These are phyloP conservation scores for Drosophila truncata DNA, from an alignment of 1,140 invertebrate species.

Conservation along the genomic window DNA sequence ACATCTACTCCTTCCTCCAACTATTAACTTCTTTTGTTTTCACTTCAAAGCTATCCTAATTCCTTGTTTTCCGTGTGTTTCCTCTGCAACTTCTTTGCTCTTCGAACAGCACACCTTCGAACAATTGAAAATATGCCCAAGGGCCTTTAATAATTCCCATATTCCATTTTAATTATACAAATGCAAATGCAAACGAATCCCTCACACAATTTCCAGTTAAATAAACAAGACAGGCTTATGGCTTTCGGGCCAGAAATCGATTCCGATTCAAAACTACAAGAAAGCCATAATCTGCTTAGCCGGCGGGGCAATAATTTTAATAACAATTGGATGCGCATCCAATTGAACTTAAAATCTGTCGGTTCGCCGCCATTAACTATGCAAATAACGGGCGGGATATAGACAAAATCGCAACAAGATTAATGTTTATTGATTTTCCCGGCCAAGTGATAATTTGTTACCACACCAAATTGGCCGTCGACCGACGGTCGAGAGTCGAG, in stretches of 20 bases:
- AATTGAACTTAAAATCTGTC: conserved; percentile 69
- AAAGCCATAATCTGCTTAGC: conserved; percentile 13
- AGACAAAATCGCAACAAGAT: conserved; percentile 79
- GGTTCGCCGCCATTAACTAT: conserved; percentile 66
- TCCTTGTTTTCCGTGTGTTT: neutral
- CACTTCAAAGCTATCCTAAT: neutral
- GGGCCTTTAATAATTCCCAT: conserved; percentile 3
- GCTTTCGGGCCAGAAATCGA: conserved; percentile 12
- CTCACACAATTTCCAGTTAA: conserved; percentile 30
- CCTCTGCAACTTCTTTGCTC: neutral
- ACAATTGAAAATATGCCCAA: conserved; percentile 17
- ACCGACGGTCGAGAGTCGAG: neutral
- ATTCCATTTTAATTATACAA: conserved; percentile 41
- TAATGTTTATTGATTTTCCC: conserved; percentile 81
- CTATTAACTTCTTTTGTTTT: neutral
- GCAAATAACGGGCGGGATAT: conserved; percentile 74
- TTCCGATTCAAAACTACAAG: conserved; percentile 33
- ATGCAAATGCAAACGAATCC: conserved; percentile 35
- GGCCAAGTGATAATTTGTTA: conserved; percentile 66
- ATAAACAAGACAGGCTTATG: conserved; percentile 11
- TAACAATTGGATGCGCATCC: conserved; percentile 53
- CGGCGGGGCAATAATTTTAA: conserved; percentile 42
- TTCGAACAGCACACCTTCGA: conserved; percentile 10
- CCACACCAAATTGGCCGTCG: conserved; percentile 34
- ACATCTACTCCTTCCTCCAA: neutral